phyloP scores from a whole-genome alignment of 1,140 invertebrate genomes.

The Drosophila ambigua region DNA sequence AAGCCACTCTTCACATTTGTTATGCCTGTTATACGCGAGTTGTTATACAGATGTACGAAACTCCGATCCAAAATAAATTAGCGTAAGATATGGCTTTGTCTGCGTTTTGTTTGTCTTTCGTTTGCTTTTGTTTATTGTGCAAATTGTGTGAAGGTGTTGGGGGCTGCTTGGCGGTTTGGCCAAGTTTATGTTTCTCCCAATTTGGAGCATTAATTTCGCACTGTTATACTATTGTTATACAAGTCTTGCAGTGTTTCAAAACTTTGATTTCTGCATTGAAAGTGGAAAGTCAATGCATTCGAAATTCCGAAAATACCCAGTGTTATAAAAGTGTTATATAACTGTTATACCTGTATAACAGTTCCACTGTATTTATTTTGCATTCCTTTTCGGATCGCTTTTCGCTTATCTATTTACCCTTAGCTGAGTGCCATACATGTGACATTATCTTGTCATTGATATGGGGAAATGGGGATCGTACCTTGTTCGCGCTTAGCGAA shows the following conservation, averaged over 20 bases:
- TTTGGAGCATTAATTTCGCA: too few relatives aligned
- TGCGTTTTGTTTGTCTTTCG: neutral
- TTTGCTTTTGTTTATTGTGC: slow-evolving; percentile 11
- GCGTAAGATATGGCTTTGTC: slow-evolving; percentile 20
- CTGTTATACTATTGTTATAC: neutral
- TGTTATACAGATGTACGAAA: slow-evolving; percentile 9
- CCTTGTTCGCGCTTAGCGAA: too few relatives aligned
- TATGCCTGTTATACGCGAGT: slow-evolving; percentile 34
- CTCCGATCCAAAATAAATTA: slow-evolving; percentile 29
- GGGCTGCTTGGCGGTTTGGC: slow-evolving; percentile 6
- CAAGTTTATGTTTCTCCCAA: slow-evolving; percentile 9
- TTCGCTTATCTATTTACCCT: too few relatives aligned
- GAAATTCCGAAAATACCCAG: too few relatives aligned
- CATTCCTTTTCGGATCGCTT: too few relatives aligned
- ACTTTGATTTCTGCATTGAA: too few relatives aligned
- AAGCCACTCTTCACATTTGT: slow-evolving; percentile 37
- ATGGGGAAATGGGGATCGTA: neutral
- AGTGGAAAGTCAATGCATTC: too few relatives aligned
- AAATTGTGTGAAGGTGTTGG: slow-evolving; percentile 16
- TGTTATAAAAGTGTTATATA: too few relatives aligned
- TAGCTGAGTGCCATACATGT: neutral
- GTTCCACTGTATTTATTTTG: too few relatives aligned
- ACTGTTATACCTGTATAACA: too few relatives aligned
- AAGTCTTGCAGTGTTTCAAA: neutral
- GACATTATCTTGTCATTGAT: slow-evolving; percentile 7